These are phyloP conservation scores for Pseudorhombus dupliciocellatus DNA, from an alignment of 2,113 vertebrate genomes.

Conservation along the genomic window DNA sequence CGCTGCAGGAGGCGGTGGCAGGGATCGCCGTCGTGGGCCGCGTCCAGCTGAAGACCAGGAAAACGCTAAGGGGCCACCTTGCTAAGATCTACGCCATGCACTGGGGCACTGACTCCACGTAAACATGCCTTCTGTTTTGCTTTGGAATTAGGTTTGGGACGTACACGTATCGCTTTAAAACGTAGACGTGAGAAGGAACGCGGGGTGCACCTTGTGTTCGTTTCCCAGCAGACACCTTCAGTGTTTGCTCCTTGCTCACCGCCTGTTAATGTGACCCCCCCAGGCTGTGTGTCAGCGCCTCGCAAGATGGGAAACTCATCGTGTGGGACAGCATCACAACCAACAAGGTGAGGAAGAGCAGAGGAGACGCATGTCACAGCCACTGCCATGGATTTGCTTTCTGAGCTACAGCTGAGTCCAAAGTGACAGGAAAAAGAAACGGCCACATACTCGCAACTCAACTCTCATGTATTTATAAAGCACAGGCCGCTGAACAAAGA, in stretches of 20 bases:
- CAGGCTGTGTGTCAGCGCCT: constrained; percentile 95
- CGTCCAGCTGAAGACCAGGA: constrained; percentile 91
- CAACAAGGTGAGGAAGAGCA: constrained; percentile 87
- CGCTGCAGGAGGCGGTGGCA: constrained; percentile 85
- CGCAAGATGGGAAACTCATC: constrained; percentile 97
- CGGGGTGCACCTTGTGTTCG: neutral
- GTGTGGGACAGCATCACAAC: constrained; percentile 97
- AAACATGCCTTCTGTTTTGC: constrained; percentile 46
- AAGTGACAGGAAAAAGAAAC: neutral
- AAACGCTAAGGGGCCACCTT: constrained; percentile 93
- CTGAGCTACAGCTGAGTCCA: neutral
- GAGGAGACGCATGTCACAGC: neutral
- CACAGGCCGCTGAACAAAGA: too few relatives aligned
- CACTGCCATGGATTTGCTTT: neutral
- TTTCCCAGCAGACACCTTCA: neutral
- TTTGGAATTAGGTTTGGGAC: neutral
- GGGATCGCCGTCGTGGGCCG: constrained; percentile 84
- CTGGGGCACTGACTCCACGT: constrained; percentile 93
- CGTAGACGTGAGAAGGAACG: neutral
- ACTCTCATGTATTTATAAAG: too few relatives aligned
- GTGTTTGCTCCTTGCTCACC: neutral
- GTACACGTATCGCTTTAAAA: constrained; percentile 10
- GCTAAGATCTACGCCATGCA: constrained; percentile 99
- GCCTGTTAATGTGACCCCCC: constrained; percentile 21
- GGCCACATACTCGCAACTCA: too few relatives aligned